Evolutionary conservation across 2,113 vertebrate genomes (phyloP), one percentile per base, ranked within the genome.

Genomic region (Tupaia chinensis): DNA sequence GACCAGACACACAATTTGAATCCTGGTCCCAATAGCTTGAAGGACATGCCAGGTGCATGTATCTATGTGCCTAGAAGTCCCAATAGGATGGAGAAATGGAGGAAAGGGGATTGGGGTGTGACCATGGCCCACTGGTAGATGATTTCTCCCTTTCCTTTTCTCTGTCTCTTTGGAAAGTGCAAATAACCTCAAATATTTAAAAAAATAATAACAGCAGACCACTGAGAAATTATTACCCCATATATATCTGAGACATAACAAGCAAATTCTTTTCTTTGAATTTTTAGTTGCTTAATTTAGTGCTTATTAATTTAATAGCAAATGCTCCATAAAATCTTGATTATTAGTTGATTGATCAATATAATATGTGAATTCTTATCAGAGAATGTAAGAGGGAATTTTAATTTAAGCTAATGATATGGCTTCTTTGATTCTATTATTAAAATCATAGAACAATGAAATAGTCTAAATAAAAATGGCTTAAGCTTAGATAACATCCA

Each of bases 351-450:
- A 56, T 27, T n/a, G n/a, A 87, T 66, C 44, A 69, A 1, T 85
- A 54, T 66, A 58, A 79, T 56, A 72, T 91, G 7, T 94, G 58
- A 87, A 74, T 87, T 73, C 60, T 95, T 91, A 86, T 86, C 82
- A 95, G 6, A 29, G 17, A 91, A 66, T 65, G n/a, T 7, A 66
- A 27, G 25, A 86, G 9, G 22, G 65, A 65, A 80, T 95, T 86
- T 84, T 58, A 68, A 72, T 53, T 91, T 81, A 80, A 19, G 53
- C 25, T 95, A 86, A 88, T 4, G 9, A 89, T 66, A 83, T 25
- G 76, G 82, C 27, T 82, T 81, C 14, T 95, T 91, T 92, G 27
- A 68, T 23, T 88, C 20, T 95, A 63, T 34, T 29, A 23, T 76
- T 92, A 63, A 27, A 92, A 29, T 83, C 27, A 76, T 5, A 88